phyloP scores from a whole-genome alignment of 2,888 invertebrate genomes.

The Neoscelio sp. region DNA sequence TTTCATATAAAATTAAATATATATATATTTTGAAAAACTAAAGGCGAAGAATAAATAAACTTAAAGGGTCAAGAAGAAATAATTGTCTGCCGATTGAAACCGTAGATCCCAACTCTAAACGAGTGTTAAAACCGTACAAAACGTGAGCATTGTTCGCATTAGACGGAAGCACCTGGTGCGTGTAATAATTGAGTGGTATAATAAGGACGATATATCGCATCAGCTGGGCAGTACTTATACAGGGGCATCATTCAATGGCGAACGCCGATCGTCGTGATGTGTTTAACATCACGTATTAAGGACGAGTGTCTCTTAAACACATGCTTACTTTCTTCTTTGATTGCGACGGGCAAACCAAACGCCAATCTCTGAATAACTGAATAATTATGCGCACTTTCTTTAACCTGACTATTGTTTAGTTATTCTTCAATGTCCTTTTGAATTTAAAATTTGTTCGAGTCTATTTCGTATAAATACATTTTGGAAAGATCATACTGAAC shows the following conservation, averaged over 20 bases:
- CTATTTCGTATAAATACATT: background rate
- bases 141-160: slow-evolving; percentile 16
- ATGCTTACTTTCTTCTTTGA: slow-evolving; percentile 54
- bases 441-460: slow-evolving; percentile 5
- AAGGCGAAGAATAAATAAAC: too few species aligned
- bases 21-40: too few species aligned
- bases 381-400: slow-evolving; percentile 61
- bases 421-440: background rate
- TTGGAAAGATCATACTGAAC: too few species aligned
- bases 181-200: slow-evolving; percentile 31
- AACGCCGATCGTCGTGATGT: slow-evolving; percentile 26
- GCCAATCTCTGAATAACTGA: slow-evolving; percentile 12
- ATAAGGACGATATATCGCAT: slow-evolving; percentile 13
- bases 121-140: slow-evolving; percentile 15
- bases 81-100: background rate
- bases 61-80: too few species aligned
- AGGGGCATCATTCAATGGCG: slow-evolving; percentile 9
- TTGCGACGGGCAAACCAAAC: slow-evolving; percentile 23
- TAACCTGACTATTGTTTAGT: slow-evolving; percentile 38
- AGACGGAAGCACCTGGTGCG: slow-evolving; percentile 48
- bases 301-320: slow-evolving; percentile 69
- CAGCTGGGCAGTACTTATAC: slow-evolving; percentile 19
- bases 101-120: slow-evolving; percentile 5
- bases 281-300: slow-evolving; percentile 74
- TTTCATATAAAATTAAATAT: too few species aligned